Evolutionary conservation across 2,888 invertebrate species (phyloP).

Genomic region (Lottia scabra): DNA sequence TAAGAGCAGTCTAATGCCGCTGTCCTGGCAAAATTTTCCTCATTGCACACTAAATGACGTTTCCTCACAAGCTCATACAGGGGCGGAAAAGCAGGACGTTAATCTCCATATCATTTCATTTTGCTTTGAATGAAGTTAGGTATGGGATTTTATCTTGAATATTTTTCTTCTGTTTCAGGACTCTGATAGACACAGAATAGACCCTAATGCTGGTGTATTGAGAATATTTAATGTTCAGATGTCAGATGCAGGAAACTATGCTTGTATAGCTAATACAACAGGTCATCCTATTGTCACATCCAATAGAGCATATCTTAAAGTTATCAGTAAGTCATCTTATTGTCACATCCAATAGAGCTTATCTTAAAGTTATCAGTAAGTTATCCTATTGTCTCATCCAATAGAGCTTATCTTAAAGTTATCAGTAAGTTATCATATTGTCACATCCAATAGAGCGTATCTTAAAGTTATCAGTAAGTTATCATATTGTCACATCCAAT

Average conservation of each 20-base stretch:
- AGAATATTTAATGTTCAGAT: conserved; percentile 72
- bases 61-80: no score
- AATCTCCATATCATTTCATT: no score
- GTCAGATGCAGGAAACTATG: conserved; percentile 77
- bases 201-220: conserved; percentile 72
- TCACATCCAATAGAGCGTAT: conserved; percentile 74
- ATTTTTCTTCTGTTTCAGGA: conserved; percentile 34
- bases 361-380: conserved; percentile 75
- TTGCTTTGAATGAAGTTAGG: no score
- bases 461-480: conserved; percentile 75
- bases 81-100: no score
- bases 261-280: conserved; percentile 77
- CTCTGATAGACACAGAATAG: conserved; percentile 51
- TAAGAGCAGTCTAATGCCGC: no score
- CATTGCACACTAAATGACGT: no score
- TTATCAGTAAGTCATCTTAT: conserved; percentile 73
- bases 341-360: conserved; percentile 74
- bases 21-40: no score
- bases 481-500: conserved; percentile 71
- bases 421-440: conserved; percentile 76
- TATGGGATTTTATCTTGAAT: neutral
- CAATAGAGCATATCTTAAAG: conserved; percentile 74
- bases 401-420: conserved; percentile 73
- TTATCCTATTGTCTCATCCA: conserved; percentile 71
- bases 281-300: conserved; percentile 77